A percentile compares a stretch with the other conserved stretches of the same genome.
These are phyloP conservation scores for Thunnus thynnus DNA, from an alignment of 2,113 vertebrate genomes.

Conservation along the genomic window DNA sequence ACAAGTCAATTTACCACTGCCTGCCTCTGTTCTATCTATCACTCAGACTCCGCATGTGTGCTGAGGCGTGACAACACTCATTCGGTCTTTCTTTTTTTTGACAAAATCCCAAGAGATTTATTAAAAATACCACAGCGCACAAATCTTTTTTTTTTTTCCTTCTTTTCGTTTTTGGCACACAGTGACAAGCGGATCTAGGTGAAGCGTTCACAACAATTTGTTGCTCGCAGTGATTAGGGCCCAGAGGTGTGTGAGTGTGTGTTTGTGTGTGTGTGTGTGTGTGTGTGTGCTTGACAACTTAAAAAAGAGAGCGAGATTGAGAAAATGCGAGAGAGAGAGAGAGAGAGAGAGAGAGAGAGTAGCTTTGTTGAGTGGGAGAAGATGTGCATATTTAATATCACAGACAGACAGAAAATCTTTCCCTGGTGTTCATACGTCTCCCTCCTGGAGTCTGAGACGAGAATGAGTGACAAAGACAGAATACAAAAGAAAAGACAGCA, in stretches of 20 bases:
- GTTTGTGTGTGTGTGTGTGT: conserved; percentile 5
- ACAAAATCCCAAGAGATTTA: conserved; percentile 73
- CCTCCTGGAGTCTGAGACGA: conserved; percentile 51
- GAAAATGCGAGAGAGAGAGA: conserved; percentile 26
- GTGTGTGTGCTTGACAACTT: not conserved
- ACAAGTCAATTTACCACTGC: conserved; percentile 70
- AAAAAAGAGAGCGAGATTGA: conserved; percentile 3
- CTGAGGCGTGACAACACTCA: conserved; percentile 71
- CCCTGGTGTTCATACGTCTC: conserved; percentile 50
- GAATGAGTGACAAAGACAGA: conserved; percentile 54
- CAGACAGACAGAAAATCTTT: conserved; percentile 61
- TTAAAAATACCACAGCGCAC: conserved; percentile 66
- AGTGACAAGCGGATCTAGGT: conserved; percentile 42
- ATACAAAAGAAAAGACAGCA: conserved; percentile 42
- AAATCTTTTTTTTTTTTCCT: conserved; percentile 16
- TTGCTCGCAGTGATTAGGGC: conserved; percentile 57
- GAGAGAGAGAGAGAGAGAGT: conserved; percentile 23
- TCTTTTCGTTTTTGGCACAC: conserved; percentile 9
- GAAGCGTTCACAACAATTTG: conserved; percentile 64
- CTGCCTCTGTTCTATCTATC: conserved; percentile 66
- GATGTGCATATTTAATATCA: conserved; percentile 71
- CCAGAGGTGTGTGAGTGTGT: conserved; percentile 31
- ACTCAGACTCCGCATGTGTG: conserved; percentile 62
- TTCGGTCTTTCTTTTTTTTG: conserved; percentile 65
- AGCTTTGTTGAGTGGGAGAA: conserved; percentile 45